Evolutionary conservation across 2,113 vertebrate genomes (phyloP).

Genomic region (Oncorhynchus clarkii): DNA sequence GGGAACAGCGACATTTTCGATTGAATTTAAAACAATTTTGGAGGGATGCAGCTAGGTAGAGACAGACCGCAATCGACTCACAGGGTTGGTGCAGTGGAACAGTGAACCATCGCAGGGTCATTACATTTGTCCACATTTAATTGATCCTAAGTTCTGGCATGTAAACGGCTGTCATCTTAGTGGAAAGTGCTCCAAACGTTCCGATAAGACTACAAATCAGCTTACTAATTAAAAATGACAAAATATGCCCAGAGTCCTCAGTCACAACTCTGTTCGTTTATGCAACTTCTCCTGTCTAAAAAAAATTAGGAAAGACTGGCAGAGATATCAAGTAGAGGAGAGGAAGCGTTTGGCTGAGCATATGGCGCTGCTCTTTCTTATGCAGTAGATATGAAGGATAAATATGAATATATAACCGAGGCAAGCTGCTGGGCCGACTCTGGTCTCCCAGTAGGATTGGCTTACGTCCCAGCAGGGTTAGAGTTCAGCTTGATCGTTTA

Average conservation of each 20-base stretch:
- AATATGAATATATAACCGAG: slow-evolving; percentile 40
- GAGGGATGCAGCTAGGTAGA: too few relatives aligned
- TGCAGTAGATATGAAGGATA: slow-evolving; percentile 28
- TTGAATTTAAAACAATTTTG: too few relatives aligned
- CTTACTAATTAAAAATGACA: not conserved
- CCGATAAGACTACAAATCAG: not conserved
- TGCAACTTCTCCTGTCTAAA: not conserved
- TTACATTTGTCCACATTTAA: not conserved
- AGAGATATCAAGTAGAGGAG: slow-evolving; percentile 11
- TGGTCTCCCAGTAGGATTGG: not conserved
- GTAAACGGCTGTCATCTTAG: too few relatives aligned
- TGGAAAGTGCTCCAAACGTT: too few relatives aligned
- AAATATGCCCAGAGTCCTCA: not conserved
- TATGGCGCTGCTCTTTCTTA: slow-evolving; percentile 41
- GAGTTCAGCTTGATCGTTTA: slow-evolving; percentile 11
- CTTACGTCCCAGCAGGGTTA: not conserved
- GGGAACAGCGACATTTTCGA: too few relatives aligned
- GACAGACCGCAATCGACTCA: too few relatives aligned
- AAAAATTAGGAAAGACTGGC: not conserved
- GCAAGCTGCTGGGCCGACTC: slow-evolving; percentile 19
- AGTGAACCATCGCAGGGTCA: not conserved
- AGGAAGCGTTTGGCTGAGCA: slow-evolving; percentile 39
- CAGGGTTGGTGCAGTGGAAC: not conserved
- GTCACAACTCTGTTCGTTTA: not conserved
- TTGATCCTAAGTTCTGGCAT: not conserved